Base-by-base conservation (phyloP, 2,888 invertebrate genomes). In the Hydriomena furcata region DNA sequence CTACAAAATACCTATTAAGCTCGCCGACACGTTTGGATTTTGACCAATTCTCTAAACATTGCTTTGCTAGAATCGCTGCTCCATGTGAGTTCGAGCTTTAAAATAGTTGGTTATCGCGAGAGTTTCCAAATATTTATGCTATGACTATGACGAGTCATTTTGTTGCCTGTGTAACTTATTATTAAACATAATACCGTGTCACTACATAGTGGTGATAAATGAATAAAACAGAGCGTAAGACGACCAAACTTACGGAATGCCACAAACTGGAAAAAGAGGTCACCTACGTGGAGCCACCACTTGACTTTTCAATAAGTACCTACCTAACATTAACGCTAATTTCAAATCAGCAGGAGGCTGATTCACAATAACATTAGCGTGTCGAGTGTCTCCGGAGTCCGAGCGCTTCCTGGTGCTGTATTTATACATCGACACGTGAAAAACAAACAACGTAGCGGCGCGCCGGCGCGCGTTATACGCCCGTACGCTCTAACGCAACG, bases 401-500 rank as follows among this genome's bases (percentile, higher is more conserved):
- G 59, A 58, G 64, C 65, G 71, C 82, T 85, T 86, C 87, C 84
- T 83, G 79, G 80, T 82, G 77, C 76, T 73, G 76, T 85, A 86
- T 87, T 88, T 87, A 88, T 85, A 85, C 74, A 76, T 79, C 78
- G 81, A 82, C 84, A 81, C 66, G 71, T 78, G 79, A 85, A 89
- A 88, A 89, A 87, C 82, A 89, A 88, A 85, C 85, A 85, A 84
- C 68, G 71, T 78, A 78, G 79, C 78, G 71, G 67, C 62, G 62
- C 60, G 46, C 54, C 66, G 60, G 60, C 47, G 51, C 53, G 49
- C 51, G 47, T 49, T 49, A 45, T 55, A 53, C 56, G 51, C 55
- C 55, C 59, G 57, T 55, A 50, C 57, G 58, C 58, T 61, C 59
- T 59, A 55, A 31, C 50, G 17, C 38, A 42, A 36, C 57, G 53